Conservation (phyloP, 2,113 vertebrate genomes). For the Amphilophus citrinellus region DNA sequence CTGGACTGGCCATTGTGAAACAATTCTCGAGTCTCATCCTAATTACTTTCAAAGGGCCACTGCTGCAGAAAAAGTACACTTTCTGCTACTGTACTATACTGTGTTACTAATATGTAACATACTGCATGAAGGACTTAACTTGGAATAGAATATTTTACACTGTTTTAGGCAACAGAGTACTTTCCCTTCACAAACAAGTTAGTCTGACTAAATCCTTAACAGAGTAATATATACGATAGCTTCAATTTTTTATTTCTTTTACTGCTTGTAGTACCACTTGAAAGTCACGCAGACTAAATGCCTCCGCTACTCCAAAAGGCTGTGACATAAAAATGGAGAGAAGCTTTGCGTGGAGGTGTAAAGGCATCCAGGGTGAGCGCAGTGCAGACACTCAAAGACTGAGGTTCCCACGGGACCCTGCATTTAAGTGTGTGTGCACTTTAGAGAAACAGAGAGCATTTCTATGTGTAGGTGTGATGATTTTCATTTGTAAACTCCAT, state of each 20-base stretch:
- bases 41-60: neutral
- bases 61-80: neutral
- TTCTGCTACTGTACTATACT: neutral
- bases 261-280: conserved; percentile 3
- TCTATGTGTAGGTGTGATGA: conserved; percentile 2
- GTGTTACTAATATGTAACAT: neutral
- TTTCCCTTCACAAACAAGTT: neutral
- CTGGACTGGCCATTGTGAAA: neutral
- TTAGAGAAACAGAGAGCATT: neutral
- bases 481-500: conserved; percentile 13
- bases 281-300: conserved; percentile 6
- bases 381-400: conserved; percentile 7
- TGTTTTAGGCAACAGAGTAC: neutral
- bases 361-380: neutral
- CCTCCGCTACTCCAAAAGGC: conserved; percentile 3
- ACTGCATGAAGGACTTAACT: too few species aligned
- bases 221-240: conserved; percentile 4
- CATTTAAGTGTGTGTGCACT: neutral
- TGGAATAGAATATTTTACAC: too few species aligned
- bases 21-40: neutral
- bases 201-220: neutral
- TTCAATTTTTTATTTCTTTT: conserved; percentile 18
- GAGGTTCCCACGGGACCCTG: neutral
- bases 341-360: conserved; percentile 23
- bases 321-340: conserved; percentile 20